Conservation (phyloP, 1,140 invertebrate genomes). For the Bombus huntii region DNA sequence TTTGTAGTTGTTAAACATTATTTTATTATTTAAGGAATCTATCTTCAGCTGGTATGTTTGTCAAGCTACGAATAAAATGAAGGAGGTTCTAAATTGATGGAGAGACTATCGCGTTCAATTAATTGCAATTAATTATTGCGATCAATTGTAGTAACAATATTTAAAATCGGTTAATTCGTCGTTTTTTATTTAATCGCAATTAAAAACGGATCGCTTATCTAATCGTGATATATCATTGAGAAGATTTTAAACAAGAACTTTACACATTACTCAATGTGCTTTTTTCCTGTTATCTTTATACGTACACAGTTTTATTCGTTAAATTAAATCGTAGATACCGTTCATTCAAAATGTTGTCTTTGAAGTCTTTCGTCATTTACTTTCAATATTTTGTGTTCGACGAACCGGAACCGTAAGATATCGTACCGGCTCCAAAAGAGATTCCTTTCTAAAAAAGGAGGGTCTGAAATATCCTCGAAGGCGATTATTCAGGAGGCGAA, state of each 20-base stretch:
- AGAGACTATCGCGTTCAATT: background rate
- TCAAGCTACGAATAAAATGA: background rate
- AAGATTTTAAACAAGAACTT: too few relatives aligned
- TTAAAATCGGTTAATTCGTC: too few relatives aligned
- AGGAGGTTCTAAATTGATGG: background rate
- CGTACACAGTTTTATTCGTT: background rate
- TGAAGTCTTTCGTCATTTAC: background rate
- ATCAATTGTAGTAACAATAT: background rate
- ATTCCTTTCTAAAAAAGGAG: background rate
- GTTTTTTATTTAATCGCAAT: too few relatives aligned
- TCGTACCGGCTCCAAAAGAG: background rate
- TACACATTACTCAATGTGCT: background rate
- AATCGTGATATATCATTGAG: too few relatives aligned
- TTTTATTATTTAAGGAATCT: background rate
- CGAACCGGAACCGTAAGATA: background rate
- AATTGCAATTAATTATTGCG: background rate
- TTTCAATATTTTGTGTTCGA: background rate
- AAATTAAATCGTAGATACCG: background rate
- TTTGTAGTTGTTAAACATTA: too few relatives aligned
- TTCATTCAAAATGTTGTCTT: background rate
- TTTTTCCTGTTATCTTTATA: too few relatives aligned
- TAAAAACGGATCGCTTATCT: background rate
- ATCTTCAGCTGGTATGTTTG: background rate
- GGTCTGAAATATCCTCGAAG: background rate
- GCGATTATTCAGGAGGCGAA: background rate